Conservation (phyloP, 2,797 vertebrate species). For the Brachyalestes nurse region DNA sequence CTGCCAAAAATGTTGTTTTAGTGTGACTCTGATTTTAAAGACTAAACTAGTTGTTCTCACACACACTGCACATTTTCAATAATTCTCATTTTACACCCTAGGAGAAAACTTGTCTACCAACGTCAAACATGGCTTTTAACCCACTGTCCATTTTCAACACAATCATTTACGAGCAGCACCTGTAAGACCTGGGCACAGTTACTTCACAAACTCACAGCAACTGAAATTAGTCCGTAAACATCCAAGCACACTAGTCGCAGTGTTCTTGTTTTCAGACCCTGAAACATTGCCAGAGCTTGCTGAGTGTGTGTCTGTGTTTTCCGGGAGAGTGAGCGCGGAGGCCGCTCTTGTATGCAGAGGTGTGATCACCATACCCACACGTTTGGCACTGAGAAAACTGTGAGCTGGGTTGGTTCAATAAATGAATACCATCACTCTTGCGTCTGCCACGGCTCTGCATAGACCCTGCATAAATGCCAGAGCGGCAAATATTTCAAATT, state of each 20-base stretch:
- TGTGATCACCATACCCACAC: constrained; percentile 53
- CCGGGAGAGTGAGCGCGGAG: constrained; percentile 39
- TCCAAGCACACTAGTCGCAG: constrained; percentile 42
- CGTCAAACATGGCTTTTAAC: neutral
- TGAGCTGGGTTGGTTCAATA: constrained; percentile 56
- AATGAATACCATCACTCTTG: neutral
- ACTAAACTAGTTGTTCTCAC: neutral
- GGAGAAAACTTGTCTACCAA: neutral
- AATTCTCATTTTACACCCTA: neutral
- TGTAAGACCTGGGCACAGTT: neutral
- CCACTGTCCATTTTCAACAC: neutral
- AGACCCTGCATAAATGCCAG: neutral
- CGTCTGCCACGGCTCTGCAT: constrained; percentile 1
- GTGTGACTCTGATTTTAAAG: too few species aligned
- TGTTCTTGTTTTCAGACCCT: constrained; percentile 31
- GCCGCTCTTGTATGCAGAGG: constrained; percentile 42
- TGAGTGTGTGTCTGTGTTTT: constrained; percentile 31
- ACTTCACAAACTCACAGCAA: constrained; percentile 31
- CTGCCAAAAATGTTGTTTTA: neutral
- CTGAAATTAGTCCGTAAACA: constrained; percentile 33
- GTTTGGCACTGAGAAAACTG: constrained; percentile 48
- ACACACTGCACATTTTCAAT: neutral
- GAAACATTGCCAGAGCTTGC: constrained; percentile 20
- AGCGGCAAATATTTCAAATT: neutral
- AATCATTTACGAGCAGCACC: neutral